Base-by-base conservation (phyloP, 2,888 invertebrate genomes). In the Tetheella fluctuosa region DNA sequence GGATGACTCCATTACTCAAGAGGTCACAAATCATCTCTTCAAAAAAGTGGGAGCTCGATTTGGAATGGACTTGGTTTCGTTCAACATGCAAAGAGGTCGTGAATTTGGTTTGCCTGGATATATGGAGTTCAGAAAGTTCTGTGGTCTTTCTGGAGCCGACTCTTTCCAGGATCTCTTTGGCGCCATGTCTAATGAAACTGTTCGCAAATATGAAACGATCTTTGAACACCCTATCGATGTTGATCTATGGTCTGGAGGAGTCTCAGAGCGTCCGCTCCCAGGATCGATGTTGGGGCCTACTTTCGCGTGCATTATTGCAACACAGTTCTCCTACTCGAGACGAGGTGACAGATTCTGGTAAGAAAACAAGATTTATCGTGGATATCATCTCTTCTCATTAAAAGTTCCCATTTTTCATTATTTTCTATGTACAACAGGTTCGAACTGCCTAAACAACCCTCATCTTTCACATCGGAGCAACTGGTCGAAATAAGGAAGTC, bases 261-360 rank as follows among this genome's bases (percentile, higher is more conserved):
- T 98, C 8, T 97, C 98, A 0, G 99, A 99, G 83, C 94, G 96
- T 65, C 97, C 98, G 2, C 93, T 98, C 59, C 97, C 97, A 10
- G 98, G 98, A 54, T 97, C 98, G 60, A 97, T 98, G 96, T 94
- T 99, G 64, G 98, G 99, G 57, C 98, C 98, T 0, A 98, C 98
- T 57, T 98, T 98, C 81, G 97, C 98, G 59, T 99, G 98, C 82
- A 94, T 99, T 66, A 98, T 99, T 76, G 98, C 98, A 28, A 97
- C 97, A 28, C 98, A 98, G 88, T 98, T 98, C 93, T 97, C 97
- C 74, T 97, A 97, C 80, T 95, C 97, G 0, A 95, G 98, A 84
- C 94, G 97, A 71, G 98, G 98, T 64, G 98, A 99, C 88, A 95
- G 98, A 85, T 98, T 98, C 87, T 99, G 98, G 98, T 94, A 79